Base-by-base conservation (phyloP, 2,113 vertebrate genomes). In the Anguilla rostrata region DNA sequence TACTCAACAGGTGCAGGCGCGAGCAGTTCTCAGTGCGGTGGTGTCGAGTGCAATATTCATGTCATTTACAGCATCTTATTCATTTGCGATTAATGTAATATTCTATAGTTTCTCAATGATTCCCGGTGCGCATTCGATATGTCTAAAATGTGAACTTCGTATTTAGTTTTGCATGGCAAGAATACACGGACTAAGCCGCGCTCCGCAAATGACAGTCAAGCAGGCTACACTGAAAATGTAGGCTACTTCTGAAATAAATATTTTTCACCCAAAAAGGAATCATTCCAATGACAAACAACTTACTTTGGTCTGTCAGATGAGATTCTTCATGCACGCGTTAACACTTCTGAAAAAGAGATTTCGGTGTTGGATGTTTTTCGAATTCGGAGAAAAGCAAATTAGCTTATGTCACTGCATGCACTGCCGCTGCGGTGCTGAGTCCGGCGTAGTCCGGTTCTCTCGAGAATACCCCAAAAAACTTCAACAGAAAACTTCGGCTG, bases 381-480 rank as follows among this genome's bases (percentile, higher is more conserved):
- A 26, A 40, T 20, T 81, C 40, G 56, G 15, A 39, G 18, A 56
- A 14, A 5, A 14, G 66, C 22, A 71, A 71, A n/a, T 71, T 34
- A 34, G 34, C 34, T 34, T 29, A n/a, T 71, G 22, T 1, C 26
- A n/a, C 26, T 71, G 5, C 26, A 20, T 20, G 7, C 41, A 12
- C 41, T 49, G 57, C 46, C 78, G 29, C 43, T 60, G 39, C 71
- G 22, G 49, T 18, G 39, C 87, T 26, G 39, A 90, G 84, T 89
- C 94, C 89, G 88, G 93, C 2, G 81, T 90, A 81, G 91, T 92
- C 94, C 86, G 91, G 94, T 94, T 95, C 88, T 86, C 85, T 75
- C 46, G 83, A 82, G 91, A 87, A 89, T 85, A 90, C 86, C 85
- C 89, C 56, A 57, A 81, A 20, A 87, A 91, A 91, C 93, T 92